Percentiles rank a stretch among this genome's conserved stretches.
Conservation (phyloP, 2,888 invertebrate genomes). For the Yponomeuta malinellus region DNA sequence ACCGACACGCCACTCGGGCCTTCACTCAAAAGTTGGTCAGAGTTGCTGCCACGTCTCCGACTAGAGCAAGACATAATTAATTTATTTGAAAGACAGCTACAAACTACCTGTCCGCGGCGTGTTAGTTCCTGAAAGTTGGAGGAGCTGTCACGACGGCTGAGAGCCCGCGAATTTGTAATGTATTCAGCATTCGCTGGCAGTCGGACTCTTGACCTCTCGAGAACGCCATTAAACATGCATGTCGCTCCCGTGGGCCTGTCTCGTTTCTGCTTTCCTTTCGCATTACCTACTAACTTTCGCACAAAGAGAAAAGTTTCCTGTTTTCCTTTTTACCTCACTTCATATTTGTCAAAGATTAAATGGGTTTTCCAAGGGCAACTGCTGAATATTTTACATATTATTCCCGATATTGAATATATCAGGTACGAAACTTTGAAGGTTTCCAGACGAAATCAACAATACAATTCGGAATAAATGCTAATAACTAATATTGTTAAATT, state of each 20-base stretch:
- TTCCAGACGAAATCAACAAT: neutral
- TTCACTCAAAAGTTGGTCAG: constrained; percentile 60
- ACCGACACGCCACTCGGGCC: neutral
- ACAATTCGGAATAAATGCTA: too few species aligned
- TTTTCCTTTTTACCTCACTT: constrained; percentile 55
- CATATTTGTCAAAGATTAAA: constrained; percentile 28
- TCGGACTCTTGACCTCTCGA: constrained; percentile 69
- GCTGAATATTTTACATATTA: constrained; percentile 9
- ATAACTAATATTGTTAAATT: too few species aligned
- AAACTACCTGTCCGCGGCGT: constrained; percentile 64
- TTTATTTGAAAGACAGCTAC: constrained; percentile 70
- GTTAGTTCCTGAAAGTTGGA: constrained; percentile 54
- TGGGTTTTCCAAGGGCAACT: constrained; percentile 3
- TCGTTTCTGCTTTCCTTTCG: constrained; percentile 55
- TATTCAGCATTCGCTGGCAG: constrained; percentile 61
- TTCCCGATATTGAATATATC: neutral
- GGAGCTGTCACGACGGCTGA: constrained; percentile 27
- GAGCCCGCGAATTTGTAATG: constrained; percentile 59
- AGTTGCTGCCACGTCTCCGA: constrained; percentile 55
- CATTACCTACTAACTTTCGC: constrained; percentile 54
- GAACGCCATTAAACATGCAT: constrained; percentile 72
- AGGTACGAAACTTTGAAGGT: neutral
- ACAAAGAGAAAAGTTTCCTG: constrained; percentile 67
- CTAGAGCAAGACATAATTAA: constrained; percentile 69
- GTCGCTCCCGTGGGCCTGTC: constrained; percentile 51